Evolutionary conservation across 2,888 invertebrate genomes (phyloP), one percentile per base, ranked within the genome.

Genomic region (Darwinula stevensoni): DNA sequence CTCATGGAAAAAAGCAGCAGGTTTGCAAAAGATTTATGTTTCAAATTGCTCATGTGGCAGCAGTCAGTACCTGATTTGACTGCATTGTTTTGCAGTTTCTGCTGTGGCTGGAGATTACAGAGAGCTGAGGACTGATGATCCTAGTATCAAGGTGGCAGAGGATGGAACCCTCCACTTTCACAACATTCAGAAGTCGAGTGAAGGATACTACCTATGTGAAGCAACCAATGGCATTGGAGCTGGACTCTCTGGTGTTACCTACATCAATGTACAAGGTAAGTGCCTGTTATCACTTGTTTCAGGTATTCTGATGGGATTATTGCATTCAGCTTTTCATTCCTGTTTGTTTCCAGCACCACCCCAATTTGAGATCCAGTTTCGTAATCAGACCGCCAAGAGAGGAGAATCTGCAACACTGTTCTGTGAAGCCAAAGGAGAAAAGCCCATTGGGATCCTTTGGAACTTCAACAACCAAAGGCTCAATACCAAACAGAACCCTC

Each of bases 161-260:
- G 88, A 91, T 48, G 91, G 88, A 41, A 82, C 84, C 33, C 59
- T 91, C 37, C 63, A 71, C 36, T 73, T 91, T 45, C 65, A 70
- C 43, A 76, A 82, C 45, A 82, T 86, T 40, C 75, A 75, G 50
- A 84, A 84, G 55, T 71, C 68, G 14, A 84, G 86, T 47, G 80
- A 84, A 56, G 86, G 86, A 14, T 80, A 80, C 48, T 88, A 86
- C 51, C 59, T 88, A 28, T 91, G 91, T 49, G 84, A 88, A 56
- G 84, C 86, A 36, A 78, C 78, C 30, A 91, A 91, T 53, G 80
- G 84, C 43, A 84, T 91, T 43, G 86, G 86, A 37, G 75, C 82
- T 37, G 86, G 82, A 45, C 59, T 88, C 17, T 88, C 86, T 33
- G 86, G 86, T 41, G 82, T 88, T 14, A 76, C 86, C 42, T 63